Evolutionary conservation across 2,797 vertebrate genomes (phyloP).

Genomic region (Adelosebastes latens): DNA sequence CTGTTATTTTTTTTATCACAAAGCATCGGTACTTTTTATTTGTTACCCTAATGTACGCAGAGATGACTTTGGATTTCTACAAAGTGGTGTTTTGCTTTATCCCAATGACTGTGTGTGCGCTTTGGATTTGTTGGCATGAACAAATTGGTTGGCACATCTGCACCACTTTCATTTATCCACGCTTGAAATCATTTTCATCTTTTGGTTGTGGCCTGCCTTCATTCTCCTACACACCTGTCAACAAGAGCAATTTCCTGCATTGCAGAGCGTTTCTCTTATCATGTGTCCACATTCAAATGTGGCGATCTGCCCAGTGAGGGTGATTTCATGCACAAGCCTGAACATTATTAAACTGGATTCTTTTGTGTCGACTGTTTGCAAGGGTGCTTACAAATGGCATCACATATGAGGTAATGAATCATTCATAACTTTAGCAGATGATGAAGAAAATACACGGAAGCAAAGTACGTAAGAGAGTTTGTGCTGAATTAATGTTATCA

Average conservation of each 20-base stretch:
- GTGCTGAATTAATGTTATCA: background rate
- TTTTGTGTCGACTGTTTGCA: background rate
- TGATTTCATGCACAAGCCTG: conserved; percentile 1
- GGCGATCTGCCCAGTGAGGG: conserved; percentile 18
- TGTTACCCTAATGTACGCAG: background rate
- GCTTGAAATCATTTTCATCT: conserved; percentile 7
- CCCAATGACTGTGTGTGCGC: background rate
- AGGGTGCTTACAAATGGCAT: background rate
- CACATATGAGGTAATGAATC: conserved; percentile 9
- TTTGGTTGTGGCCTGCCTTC: conserved; percentile 5
- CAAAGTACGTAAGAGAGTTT: background rate
- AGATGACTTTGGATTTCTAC: background rate
- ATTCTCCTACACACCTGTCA: conserved; percentile 37
- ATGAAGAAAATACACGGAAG: background rate
- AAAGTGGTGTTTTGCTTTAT: background rate
- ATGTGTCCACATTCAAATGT: conserved; percentile 6
- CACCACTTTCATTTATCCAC: background rate
- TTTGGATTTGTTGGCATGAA: background rate
- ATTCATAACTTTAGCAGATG: background rate
- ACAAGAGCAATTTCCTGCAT: conserved; percentile 40
- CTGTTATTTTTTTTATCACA: background rate
- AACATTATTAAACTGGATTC: conserved; percentile 25
- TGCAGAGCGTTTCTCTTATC: background rate
- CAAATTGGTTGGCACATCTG: conserved; percentile 1
- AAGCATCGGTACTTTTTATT: background rate